phyloP scores from a whole-genome alignment of 1,140 invertebrate species.

The Drosophila sulfurigaster region DNA sequence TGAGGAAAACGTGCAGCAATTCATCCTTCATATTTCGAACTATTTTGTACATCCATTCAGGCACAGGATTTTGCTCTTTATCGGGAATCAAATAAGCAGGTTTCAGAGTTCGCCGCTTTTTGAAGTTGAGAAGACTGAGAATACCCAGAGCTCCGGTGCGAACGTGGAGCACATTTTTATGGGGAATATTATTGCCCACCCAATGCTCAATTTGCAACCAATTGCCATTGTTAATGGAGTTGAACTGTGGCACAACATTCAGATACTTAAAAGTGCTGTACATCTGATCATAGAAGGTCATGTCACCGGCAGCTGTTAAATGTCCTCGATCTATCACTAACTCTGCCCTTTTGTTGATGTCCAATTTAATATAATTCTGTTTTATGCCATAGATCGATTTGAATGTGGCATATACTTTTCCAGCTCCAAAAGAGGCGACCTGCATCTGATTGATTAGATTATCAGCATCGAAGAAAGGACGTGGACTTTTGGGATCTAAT shows the following conservation, averaged over 20 bases:
- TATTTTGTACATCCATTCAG: slow-evolving; percentile 43
- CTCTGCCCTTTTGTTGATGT: not conserved
- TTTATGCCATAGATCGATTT: not conserved
- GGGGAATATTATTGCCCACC: slow-evolving; percentile 12
- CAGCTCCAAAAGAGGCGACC: not conserved
- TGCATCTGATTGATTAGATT: not conserved
- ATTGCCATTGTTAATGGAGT: slow-evolving; percentile 27
- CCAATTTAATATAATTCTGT: slow-evolving; percentile 11
- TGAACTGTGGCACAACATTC: slow-evolving; percentile 44
- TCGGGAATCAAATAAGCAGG: slow-evolving; percentile 8
- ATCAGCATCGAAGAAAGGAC: not conserved
- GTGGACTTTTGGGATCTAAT: slow-evolving; percentile 12
- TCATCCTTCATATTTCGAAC: slow-evolving; percentile 15
- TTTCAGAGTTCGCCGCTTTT: not conserved
- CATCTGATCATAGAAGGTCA: slow-evolving; percentile 32
- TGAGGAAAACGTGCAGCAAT: slow-evolving; percentile 22
- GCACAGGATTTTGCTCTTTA: slow-evolving; percentile 13
- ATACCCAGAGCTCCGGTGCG: slow-evolving; percentile 29
- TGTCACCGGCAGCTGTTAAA: slow-evolving; percentile 19
- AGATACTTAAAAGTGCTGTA: slow-evolving; percentile 20
- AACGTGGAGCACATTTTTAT: slow-evolving; percentile 1
- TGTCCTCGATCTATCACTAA: slow-evolving; percentile 45
- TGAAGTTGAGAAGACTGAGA: slow-evolving; percentile 1
- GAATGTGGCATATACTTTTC: not conserved
- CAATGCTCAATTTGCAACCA: slow-evolving; percentile 35